These are phyloP conservation scores for Notolabrus celidotus DNA, from an alignment of 2,797 vertebrate species.

Conservation along the genomic window DNA sequence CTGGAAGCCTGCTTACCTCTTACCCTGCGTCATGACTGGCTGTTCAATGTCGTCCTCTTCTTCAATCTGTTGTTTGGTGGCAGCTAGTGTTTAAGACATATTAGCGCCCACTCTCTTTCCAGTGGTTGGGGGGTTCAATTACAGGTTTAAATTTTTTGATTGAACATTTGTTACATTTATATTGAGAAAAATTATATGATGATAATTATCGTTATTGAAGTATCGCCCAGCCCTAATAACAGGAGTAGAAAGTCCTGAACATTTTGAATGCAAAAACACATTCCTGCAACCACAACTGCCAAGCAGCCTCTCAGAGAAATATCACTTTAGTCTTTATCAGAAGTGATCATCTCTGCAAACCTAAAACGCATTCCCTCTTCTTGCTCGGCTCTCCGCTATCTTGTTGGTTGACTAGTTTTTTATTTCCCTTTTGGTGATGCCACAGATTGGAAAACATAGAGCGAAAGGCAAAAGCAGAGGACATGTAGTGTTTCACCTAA, in stretches of 20 bases:
- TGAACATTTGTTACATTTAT: too few relatives aligned
- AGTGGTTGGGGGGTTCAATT: too few relatives aligned
- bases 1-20: too few relatives aligned
- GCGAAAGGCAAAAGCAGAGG: neutral
- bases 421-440: conserved; percentile 48
- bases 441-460: conserved; percentile 22
- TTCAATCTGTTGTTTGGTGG: too few relatives aligned
- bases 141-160: too few relatives aligned
- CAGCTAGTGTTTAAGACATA: too few relatives aligned
- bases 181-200: too few relatives aligned
- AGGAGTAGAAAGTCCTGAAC: neutral
- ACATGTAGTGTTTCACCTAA: neutral
- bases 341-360: conserved; percentile 46
- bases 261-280: conserved; percentile 12
- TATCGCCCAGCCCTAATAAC: too few relatives aligned
- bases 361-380: conserved; percentile 56
- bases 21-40: too few relatives aligned
- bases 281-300: neutral
- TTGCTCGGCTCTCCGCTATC: conserved; percentile 35
- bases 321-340: conserved; percentile 44
- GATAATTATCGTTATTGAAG: too few relatives aligned
- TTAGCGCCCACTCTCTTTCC: too few relatives aligned
- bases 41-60: too few relatives aligned
- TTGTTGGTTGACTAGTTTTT: conserved; percentile 49
- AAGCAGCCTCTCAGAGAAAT: conserved; percentile 37